These are phyloP conservation scores for Eupithecia abbreviata DNA, from an alignment of 2,888 invertebrate genomes.

Conservation along the genomic window DNA sequence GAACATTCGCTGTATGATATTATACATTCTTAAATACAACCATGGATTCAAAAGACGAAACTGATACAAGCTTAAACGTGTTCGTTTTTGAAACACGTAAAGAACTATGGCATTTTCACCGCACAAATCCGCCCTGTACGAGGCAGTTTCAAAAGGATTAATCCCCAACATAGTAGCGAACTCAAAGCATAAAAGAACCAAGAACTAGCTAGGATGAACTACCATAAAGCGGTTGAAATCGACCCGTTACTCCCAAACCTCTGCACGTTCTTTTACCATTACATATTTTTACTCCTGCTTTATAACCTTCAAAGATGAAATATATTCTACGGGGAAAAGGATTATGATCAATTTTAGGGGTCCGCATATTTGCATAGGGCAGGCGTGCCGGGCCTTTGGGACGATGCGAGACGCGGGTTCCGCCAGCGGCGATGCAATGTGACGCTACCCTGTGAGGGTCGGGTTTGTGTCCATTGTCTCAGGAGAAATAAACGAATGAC, in stretches of 20 bases:
- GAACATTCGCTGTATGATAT: not conserved
- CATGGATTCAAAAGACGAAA: not conserved
- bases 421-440: constrained; percentile 60
- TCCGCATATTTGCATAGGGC: constrained; percentile 78
- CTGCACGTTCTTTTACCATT: constrained; percentile 42
- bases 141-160: not conserved
- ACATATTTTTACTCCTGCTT: constrained; percentile 48
- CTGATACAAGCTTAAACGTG: not conserved
- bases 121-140: not conserved
- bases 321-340: constrained; percentile 50
- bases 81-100: not conserved
- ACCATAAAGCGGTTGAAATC: constrained; percentile 24
- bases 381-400: constrained; percentile 64
- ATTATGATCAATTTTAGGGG: constrained; percentile 65
- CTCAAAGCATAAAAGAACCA: constrained; percentile 4
- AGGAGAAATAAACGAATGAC: constrained; percentile 44
- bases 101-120: not conserved
- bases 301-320: constrained; percentile 49
- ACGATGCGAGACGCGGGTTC: constrained; percentile 53
- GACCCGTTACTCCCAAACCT: constrained; percentile 33
- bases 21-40: not conserved
- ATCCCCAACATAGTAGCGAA: not conserved
- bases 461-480: constrained; percentile 49
- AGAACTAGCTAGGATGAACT: constrained; percentile 5
- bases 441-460: constrained; percentile 63